Base-by-base conservation (phyloP, 2,797 vertebrate species). In the Sebastes taczanowskii region DNA sequence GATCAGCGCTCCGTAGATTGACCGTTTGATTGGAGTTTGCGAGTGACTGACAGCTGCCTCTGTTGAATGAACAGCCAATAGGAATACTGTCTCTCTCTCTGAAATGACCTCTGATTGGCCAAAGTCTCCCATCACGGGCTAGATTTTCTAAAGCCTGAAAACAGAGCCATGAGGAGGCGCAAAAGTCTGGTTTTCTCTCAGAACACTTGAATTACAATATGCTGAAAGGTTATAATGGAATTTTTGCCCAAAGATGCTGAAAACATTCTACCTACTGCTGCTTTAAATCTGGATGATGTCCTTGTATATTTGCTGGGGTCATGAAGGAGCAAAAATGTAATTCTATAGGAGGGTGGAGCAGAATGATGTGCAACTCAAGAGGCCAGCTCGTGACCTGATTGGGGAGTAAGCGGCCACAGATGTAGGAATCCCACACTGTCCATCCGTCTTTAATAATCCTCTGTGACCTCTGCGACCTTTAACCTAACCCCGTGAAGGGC, bases 381-480 rank as follows among this genome's bases (percentile, higher is more conserved):
- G 20, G 20, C 23, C 71, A 11, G 13, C 11, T 69, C 5, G 34
- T 27, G 80, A 76, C 42, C 66, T 58, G 14, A 38, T 23, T 46
- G n/a, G n/a, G 32, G 7, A 20, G 46, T 20, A n/a, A 71, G 25
- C 10, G 23, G n/a, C 42, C 30, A 38, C 35, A 34, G 66, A 42
- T 67, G 10, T 23, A 20, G 11, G 23, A 67, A 76, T 76, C 27
- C 68, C 46, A 62, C 23, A 23, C 32, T 29, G 16, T 25, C 25
- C 42, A 55, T 61, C 63, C 61, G 60, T 81, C 27, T 46, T 74
- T 42, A 67, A 2, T 32, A 18, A 46, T 42, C 20, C 49, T 52
- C 49, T 20, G 35, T 67, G 58, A 60, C 65, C 71, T 34, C 53
- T 76, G 20, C 69, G 71, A 78, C 76, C 74, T 75, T 53, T 61